Percentiles rank a stretch among this genome's conserved stretches.
Evolutionary conservation across 2,888 invertebrate species (phyloP).

Genomic region (Eilema caniola): DNA sequence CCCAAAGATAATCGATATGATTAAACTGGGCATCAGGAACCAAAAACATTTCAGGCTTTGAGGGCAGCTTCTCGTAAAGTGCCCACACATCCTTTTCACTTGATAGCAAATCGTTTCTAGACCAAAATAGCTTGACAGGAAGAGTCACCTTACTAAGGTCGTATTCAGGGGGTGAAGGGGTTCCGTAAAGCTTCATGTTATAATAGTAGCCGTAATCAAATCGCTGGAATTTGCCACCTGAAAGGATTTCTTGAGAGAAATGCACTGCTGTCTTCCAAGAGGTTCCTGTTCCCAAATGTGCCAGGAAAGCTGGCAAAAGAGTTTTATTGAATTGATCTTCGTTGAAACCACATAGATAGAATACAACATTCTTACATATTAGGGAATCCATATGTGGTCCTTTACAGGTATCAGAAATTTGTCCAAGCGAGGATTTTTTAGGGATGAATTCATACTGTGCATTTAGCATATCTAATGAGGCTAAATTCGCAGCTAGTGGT

Average conservation of each 20-base stretch:
- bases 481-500: conserved; percentile 87
- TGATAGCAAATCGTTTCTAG: conserved; percentile 91
- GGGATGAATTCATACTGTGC: conserved; percentile 92
- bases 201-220: conserved; percentile 89
- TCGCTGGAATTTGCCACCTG: conserved; percentile 87
- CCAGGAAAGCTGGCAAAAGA: conserved; percentile 89
- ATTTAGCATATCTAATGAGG: conserved; percentile 88
- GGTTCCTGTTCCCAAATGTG: conserved; percentile 91
- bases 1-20: conserved; percentile 91
- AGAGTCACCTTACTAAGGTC: conserved; percentile 86
- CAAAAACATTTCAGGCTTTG: conserved; percentile 81
- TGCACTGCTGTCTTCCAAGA: conserved; percentile 92
- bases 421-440: conserved; percentile 86
- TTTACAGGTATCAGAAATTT: conserved; percentile 87
- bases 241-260: conserved; percentile 87
- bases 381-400: conserved; percentile 79
- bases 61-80: conserved; percentile 81
- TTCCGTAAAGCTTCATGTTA: conserved; percentile 87
- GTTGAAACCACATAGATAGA: conserved; percentile 91
- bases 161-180: conserved; percentile 87
- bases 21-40: conserved; percentile 89
- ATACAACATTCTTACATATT: conserved; percentile 91
- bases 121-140: conserved; percentile 89
- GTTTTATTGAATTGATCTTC: conserved; percentile 89
- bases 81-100: conserved; percentile 87